A percentile compares a stretch with the other conserved stretches of the same genome.
Conservation (phyloP, 2,797 vertebrate species). For the Muscicapa striata region DNA sequence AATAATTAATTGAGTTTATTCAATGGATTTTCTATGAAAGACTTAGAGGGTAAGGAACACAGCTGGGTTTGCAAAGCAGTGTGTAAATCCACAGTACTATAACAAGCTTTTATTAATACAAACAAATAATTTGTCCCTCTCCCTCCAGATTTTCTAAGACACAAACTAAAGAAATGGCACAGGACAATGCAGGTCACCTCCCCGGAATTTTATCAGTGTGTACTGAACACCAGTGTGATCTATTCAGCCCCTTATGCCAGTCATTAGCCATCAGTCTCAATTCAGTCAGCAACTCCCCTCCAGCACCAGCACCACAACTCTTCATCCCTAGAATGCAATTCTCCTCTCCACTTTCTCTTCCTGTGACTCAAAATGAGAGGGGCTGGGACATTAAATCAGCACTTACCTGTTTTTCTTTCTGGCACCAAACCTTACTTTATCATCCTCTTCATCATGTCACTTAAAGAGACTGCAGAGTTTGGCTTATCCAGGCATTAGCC, state of each 20-base stretch:
- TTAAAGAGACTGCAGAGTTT: background rate
- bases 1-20: conserved; percentile 44
- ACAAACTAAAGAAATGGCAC: background rate
- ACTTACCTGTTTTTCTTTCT: background rate
- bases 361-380: background rate
- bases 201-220: background rate
- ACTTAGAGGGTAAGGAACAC: background rate
- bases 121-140: background rate
- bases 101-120: conserved; percentile 17
- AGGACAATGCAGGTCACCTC: background rate
- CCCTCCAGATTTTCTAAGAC: background rate
- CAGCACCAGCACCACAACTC: background rate
- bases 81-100: background rate
- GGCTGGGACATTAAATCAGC: background rate
- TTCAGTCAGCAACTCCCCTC: background rate
- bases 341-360: background rate
- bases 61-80: background rate
- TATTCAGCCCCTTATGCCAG: background rate
- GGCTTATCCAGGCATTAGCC: background rate
- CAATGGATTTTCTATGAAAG: conserved; percentile 43
- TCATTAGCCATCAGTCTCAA: background rate
- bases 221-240: background rate
- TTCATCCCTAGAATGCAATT: accelerated
- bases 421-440: background rate
- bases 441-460: accelerated